A percentile compares a stretch with the other conserved stretches of the same genome.
Conservation (phyloP, 1,140 invertebrate genomes). For the Euborellia annulipes region DNA sequence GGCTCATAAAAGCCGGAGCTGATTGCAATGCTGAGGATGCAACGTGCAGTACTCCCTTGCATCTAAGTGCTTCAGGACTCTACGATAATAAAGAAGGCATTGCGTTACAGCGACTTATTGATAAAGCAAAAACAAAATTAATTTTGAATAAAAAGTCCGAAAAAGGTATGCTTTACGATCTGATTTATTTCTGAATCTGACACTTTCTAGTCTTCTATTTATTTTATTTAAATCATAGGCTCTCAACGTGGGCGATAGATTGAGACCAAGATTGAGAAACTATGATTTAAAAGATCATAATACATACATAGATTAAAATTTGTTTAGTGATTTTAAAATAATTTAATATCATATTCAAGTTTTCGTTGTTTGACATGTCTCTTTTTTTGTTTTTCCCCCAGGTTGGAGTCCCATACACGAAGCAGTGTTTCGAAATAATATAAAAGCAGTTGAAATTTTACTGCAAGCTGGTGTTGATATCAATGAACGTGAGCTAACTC, state of each 20-base stretch:
- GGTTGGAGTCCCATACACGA: constrained; percentile 34
- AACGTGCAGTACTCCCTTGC: constrained; percentile 33
- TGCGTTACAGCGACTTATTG: constrained; percentile 25
- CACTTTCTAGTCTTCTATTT: too few species aligned
- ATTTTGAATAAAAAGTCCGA: background rate
- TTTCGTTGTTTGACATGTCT: constrained; percentile 12
- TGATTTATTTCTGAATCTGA: too few species aligned
- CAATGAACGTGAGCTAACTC: constrained; percentile 30
- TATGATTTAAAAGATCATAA: too few species aligned
- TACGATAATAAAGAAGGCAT: constrained; percentile 12
- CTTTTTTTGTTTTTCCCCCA: constrained; percentile 16
- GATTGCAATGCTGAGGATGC: constrained; percentile 31
- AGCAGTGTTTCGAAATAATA: constrained; percentile 31
- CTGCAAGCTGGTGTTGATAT: constrained; percentile 31
- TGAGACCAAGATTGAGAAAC: too few species aligned
- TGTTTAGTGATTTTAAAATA: constrained; percentile 5
- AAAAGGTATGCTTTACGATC: background rate
- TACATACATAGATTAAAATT: too few species aligned
- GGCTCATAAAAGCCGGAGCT: constrained; percentile 27
- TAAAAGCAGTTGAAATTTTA: constrained; percentile 29
- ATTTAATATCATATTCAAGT: background rate
- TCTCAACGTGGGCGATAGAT: too few species aligned
- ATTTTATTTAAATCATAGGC: too few species aligned
- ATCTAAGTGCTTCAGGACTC: constrained; percentile 30
- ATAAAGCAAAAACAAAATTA: constrained; percentile 10